These are phyloP conservation scores for Rhadinocentrus ornatus DNA, from an alignment of 2,797 vertebrate genomes.

Conservation along the genomic window DNA sequence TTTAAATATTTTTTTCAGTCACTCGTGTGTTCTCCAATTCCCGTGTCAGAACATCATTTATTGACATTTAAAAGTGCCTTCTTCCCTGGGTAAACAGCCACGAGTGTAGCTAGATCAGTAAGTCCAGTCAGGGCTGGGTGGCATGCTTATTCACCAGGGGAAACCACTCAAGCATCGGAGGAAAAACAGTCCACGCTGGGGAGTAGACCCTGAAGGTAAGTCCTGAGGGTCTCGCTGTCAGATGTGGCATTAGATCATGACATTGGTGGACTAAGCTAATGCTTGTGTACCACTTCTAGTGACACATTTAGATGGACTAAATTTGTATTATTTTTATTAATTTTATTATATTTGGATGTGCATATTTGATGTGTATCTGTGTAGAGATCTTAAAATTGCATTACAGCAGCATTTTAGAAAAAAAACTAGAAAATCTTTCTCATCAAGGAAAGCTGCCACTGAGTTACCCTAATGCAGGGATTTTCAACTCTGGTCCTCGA, in stretches of 20 bases:
- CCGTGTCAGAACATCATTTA: slow-evolving; percentile 54
- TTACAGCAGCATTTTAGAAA: too few species aligned
- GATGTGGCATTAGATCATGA: slow-evolving; percentile 54
- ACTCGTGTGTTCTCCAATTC: slow-evolving; percentile 30
- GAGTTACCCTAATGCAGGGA: too few species aligned
- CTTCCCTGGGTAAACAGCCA: slow-evolving; percentile 56
- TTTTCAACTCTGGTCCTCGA: too few species aligned
- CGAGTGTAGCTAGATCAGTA: slow-evolving; percentile 42
- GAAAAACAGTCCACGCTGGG: slow-evolving; percentile 35
- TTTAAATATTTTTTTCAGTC: slow-evolving; percentile 39
- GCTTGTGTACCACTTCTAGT: slow-evolving; percentile 11
- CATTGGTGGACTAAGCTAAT: slow-evolving; percentile 46
- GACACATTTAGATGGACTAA: slow-evolving; percentile 10
- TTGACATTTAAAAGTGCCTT: slow-evolving; percentile 77
- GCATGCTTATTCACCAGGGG: slow-evolving; percentile 34
- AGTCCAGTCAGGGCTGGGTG: slow-evolving; percentile 28
- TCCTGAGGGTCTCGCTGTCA: slow-evolving; percentile 62
- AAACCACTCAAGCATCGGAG: slow-evolving; percentile 46
- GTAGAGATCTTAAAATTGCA: not conserved
- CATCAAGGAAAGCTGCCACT: too few species aligned
- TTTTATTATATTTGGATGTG: too few species aligned
- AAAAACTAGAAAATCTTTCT: too few species aligned
- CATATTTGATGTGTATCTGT: not conserved
- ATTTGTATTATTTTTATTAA: too few species aligned
- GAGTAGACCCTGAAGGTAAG: slow-evolving; percentile 40